Evolutionary conservation across 2,888 invertebrate species (phyloP).

Genomic region (Pristionchus entomophagus): DNA sequence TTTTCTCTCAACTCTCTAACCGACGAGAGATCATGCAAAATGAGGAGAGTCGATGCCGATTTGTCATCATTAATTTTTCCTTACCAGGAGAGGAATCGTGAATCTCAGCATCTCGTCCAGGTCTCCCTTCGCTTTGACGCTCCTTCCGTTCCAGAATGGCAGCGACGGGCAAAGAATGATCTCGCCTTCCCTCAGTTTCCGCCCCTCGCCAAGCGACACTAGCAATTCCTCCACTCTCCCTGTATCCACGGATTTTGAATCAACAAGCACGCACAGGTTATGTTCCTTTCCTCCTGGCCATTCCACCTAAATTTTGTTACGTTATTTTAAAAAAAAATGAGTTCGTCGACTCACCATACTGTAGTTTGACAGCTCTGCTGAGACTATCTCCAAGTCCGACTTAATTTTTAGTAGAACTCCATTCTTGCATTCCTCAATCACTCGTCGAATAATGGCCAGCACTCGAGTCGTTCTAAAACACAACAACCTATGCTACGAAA

Average conservation of each 20-base stretch:
- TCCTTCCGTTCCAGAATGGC: conserved; percentile 28
- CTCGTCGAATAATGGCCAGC: not conserved
- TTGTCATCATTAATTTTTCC: no score
- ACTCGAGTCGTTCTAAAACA: conserved; percentile 22
- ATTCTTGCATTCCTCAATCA: conserved; percentile 10
- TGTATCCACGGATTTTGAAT: not conserved
- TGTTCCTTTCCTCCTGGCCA: not conserved
- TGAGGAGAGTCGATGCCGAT: no score
- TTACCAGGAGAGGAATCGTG: not conserved
- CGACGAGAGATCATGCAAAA: no score
- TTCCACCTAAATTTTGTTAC: not conserved
- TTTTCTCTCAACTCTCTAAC: no score
- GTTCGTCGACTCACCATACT: conserved; percentile 10
- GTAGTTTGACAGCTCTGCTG: not conserved
- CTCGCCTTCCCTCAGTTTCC: not conserved
- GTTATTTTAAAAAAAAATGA: no score
- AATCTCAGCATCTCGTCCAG: not conserved
- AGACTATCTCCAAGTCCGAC: not conserved
- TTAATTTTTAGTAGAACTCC: not conserved
- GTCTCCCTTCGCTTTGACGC: not conserved
- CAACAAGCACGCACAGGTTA: not conserved
- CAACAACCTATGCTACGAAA: no score
- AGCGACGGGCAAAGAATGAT: not conserved
- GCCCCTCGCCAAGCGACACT: not conserved
- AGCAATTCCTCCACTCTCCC: not conserved